Conservation (phyloP, 1,140 invertebrate species). For the Aradophagus sp. region DNA sequence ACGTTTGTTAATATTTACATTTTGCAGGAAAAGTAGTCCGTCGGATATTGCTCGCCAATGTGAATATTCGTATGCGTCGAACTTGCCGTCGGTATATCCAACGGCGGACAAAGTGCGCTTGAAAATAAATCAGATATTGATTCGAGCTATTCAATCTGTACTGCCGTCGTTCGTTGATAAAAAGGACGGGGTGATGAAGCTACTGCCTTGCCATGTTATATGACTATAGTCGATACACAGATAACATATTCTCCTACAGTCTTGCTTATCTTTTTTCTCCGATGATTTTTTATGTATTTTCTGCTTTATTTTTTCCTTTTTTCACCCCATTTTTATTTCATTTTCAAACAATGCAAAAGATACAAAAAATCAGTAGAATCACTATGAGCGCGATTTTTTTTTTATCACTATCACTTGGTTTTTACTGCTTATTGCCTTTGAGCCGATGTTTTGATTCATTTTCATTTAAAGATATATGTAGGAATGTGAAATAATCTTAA, state of each 20-base stretch:
- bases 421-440: constrained; percentile 45
- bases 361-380: constrained; percentile 49
- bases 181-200: constrained; percentile 55
- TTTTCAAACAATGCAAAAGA: constrained; percentile 28
- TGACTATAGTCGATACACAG: constrained; percentile 42
- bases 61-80: constrained; percentile 56
- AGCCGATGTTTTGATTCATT: constrained; percentile 19
- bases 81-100: constrained; percentile 38
- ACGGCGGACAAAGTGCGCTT: constrained; percentile 50
- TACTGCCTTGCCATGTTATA: constrained; percentile 51
- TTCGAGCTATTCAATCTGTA: constrained; percentile 64
- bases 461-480: too few species aligned
- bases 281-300: neutral
- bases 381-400: constrained; percentile 32
- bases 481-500: too few species aligned
- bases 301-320: constrained; percentile 3
- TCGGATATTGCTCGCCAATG: constrained; percentile 54
- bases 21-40: constrained; percentile 50
- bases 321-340: constrained; percentile 13
- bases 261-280: constrained; percentile 23
- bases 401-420: constrained; percentile 9
- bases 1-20: constrained; percentile 59
- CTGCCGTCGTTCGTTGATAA: constrained; percentile 55
- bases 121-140: constrained; percentile 67
- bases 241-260: constrained; percentile 45